Conservation (phyloP, 2,888 invertebrate genomes). For the Caenorhabditis parvicauda region DNA sequence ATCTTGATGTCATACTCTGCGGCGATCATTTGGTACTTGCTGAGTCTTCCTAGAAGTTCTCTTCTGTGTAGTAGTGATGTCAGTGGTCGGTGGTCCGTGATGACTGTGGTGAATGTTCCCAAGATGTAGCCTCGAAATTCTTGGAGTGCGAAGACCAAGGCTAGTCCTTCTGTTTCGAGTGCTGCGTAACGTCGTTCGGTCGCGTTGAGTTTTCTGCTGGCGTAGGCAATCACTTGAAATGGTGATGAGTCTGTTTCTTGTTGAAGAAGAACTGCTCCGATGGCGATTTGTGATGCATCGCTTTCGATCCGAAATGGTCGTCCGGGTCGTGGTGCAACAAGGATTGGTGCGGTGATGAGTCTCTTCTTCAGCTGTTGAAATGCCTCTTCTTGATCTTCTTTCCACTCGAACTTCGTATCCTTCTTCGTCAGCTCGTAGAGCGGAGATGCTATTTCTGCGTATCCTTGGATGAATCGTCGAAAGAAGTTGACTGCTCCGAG, state of each 20-base stretch:
- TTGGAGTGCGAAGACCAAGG: slow-evolving; percentile 10
- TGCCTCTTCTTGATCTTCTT: not conserved
- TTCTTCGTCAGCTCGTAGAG: slow-evolving; percentile 13
- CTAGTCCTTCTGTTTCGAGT: slow-evolving; percentile 21
- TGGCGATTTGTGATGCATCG: slow-evolving; percentile 15
- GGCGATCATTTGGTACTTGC: slow-evolving; percentile 6
- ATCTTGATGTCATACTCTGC: slow-evolving; percentile 9
- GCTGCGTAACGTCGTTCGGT: slow-evolving; percentile 13
- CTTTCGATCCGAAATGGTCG: slow-evolving; percentile 18
- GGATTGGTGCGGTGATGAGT: slow-evolving; percentile 9
- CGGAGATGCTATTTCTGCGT: slow-evolving; percentile 10
- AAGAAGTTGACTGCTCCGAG: slow-evolving; percentile 16
- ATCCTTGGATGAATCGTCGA: slow-evolving; percentile 20
- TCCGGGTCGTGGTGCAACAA: slow-evolving; percentile 10
- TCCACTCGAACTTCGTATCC: slow-evolving; percentile 14
- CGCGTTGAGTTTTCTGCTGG: slow-evolving; percentile 5
- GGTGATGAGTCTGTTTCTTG: slow-evolving; percentile 7
- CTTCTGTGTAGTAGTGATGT: slow-evolving; percentile 5
- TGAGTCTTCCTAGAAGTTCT: slow-evolving; percentile 9
- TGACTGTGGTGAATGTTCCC: slow-evolving; percentile 7
- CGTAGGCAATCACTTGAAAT: slow-evolving; percentile 10
- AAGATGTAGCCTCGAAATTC: slow-evolving; percentile 16
- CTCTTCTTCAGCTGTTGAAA: slow-evolving; percentile 12
- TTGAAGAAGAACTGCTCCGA: slow-evolving; percentile 20
- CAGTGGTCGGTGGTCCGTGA: slow-evolving; percentile 21